Percentiles rank a stretch among this genome's conserved stretches.
phyloP scores from a whole-genome alignment of 2,113 vertebrate genomes.

The Pavo muticus region DNA sequence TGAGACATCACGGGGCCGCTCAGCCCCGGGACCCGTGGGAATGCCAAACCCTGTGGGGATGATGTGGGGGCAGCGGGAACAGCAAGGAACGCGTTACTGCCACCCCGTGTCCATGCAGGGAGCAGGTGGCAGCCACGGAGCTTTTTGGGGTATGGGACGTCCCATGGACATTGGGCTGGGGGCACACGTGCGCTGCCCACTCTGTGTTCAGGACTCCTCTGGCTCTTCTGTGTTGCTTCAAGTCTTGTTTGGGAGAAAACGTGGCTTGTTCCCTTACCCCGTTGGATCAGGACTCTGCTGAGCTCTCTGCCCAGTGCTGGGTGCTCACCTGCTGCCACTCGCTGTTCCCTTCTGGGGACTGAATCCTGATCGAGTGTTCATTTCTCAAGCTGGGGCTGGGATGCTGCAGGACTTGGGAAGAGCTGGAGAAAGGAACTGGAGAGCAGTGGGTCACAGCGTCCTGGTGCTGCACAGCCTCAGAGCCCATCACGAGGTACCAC shows the following conservation, averaged over 20 bases:
- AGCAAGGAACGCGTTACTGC: fast-evolving
- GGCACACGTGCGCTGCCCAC: neutral
- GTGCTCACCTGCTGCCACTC: neutral
- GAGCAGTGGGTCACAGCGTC: neutral
- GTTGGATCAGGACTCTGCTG: neutral
- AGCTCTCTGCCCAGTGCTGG: fast-evolving
- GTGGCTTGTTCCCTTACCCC: neutral
- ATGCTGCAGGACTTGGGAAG: neutral
- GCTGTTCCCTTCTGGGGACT: neutral
- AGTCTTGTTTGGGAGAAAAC: neutral
- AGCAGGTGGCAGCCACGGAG: neutral
- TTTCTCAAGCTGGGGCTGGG: neutral
- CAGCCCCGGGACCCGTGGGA: neutral
- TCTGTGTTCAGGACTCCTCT: no score
- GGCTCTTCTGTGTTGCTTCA: neutral
- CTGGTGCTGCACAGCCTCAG: neutral
- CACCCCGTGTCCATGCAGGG: neutral
- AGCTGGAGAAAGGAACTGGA: neutral
- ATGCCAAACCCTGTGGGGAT: neutral
- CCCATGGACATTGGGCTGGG: neutral
- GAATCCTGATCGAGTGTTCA: neutral
- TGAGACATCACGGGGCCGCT: conserved; percentile 18
- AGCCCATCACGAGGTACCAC: neutral
- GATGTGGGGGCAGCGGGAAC: neutral
- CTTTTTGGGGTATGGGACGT: neutral